Evolutionary conservation across 2,113 vertebrate species (phyloP).

Genomic region (Chelonoidis abingdonii): DNA sequence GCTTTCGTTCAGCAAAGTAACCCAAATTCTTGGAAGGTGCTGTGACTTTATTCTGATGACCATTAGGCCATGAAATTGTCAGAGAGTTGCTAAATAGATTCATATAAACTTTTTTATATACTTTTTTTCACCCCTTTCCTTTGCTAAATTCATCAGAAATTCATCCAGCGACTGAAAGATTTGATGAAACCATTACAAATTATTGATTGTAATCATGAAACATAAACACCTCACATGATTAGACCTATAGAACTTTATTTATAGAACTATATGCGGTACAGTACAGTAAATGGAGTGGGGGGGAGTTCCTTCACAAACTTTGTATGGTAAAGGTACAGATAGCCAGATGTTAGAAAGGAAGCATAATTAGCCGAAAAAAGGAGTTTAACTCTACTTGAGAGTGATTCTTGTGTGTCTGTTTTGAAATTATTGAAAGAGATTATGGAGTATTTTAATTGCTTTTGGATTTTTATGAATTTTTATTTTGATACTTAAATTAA

Average conservation of each 20-base stretch:
- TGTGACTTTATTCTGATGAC: background rate
- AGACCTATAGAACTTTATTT: conserved; percentile 17
- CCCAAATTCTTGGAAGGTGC: background rate
- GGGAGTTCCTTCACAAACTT: background rate
- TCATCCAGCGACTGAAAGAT: conserved; percentile 2
- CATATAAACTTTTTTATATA: background rate
- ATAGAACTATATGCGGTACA: background rate
- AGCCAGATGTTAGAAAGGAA: conserved; percentile 13
- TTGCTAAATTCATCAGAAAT: background rate
- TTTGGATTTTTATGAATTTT: background rate
- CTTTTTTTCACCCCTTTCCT: background rate
- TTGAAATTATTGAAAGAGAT: conserved; percentile 11
- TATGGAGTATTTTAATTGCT: background rate
- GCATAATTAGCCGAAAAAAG: conserved; percentile 29
- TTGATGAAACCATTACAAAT: background rate
- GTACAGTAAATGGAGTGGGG: background rate
- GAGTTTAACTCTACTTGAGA: background rate
- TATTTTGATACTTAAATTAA: background rate
- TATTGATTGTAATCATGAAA: conserved; percentile 14
- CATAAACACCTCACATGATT: background rate
- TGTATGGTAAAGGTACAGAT: background rate
- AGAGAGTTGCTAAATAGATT: background rate
- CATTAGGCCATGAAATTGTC: background rate
- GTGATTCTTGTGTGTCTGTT: background rate
- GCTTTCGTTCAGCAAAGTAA: background rate